These are phyloP conservation scores for Platyura marginata DNA, from an alignment of 1,140 invertebrate species.

Conservation along the genomic window DNA sequence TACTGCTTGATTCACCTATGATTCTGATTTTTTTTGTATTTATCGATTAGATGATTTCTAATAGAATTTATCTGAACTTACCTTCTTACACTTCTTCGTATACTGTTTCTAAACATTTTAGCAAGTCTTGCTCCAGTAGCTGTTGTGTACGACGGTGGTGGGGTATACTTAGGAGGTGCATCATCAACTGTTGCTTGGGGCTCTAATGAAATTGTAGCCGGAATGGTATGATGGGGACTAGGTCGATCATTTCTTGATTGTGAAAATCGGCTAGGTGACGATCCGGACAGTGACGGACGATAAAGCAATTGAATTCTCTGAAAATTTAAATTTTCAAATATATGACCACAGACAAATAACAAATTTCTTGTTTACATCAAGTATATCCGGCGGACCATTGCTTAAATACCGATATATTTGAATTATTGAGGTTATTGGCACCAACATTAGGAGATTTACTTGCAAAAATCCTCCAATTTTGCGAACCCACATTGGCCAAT, in stretches of 20 bases:
- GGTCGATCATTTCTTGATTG: slow-evolving; percentile 2
- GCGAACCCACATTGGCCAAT: slow-evolving; percentile 60
- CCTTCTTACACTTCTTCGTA: slow-evolving; percentile 59
- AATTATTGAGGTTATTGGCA: slow-evolving; percentile 58
- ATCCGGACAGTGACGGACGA: slow-evolving; percentile 12
- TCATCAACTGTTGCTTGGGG: slow-evolving; percentile 35
- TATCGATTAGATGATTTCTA: slow-evolving; percentile 1
- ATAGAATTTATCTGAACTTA: slow-evolving; percentile 4
- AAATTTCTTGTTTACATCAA: slow-evolving; percentile 45
- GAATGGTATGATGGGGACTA: not conserved
- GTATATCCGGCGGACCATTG: slow-evolving; percentile 63
- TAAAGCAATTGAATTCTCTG: slow-evolving; percentile 38
- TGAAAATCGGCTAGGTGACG: not conserved
- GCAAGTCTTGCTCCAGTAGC: slow-evolving; percentile 68
- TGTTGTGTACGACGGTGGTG: slow-evolving; percentile 78
- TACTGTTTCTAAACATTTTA: slow-evolving; percentile 58
- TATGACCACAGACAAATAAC: not conserved
- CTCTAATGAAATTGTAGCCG: slow-evolving; percentile 6
- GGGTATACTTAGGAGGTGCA: slow-evolving; percentile 83
- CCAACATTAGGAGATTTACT: slow-evolving; percentile 50
- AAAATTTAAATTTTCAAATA: slow-evolving; percentile 8
- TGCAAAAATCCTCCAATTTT: slow-evolving; percentile 61
- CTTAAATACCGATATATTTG: slow-evolving; percentile 69
- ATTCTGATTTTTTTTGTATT: slow-evolving; percentile 8
- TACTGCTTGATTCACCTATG: slow-evolving; percentile 14